Base-by-base conservation (phyloP, 2,797 vertebrate species). In the Coilia nasus region DNA sequence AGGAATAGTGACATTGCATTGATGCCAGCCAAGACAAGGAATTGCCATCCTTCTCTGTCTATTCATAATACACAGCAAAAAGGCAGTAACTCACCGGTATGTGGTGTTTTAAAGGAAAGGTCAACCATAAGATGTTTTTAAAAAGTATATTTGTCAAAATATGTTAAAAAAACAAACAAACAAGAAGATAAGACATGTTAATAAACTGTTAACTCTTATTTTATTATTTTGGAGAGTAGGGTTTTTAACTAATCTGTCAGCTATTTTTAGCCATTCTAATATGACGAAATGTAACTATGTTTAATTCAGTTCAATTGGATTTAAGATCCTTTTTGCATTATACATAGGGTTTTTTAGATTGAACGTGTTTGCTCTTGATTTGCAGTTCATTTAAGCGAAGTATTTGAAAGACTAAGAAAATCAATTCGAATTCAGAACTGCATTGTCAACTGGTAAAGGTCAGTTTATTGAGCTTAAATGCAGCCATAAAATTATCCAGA, bases 391-490 rank as follows among this genome's bases (percentile, higher is more conserved):
- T 71, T 71, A 15, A 71, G 64, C 6, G 12, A 15, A 15, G 14
- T 67, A 25, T 35, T 71, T 2, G 19, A 78, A 41, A 78, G 71
- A 21, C 35, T 35, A 5, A 7, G 17, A 64, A 78, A 78, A 78
- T 78, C 71, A 21, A 78, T 44, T 44, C 14, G 31, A 1, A 78
- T 78, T 35, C 28, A 71, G 67, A 9, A 78, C 71, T 78, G 17
- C 21, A 21, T 78, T 78, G 71, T 78, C 31, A 78, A 21, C 31
- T 78, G 6, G 15, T 17, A 78, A 78, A 41, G 31, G 19, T 78
- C 31, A 78, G 28, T 78, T 15, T 35, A 75, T 75, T 75, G 71
- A 21, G 21, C 35, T 17, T 78, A 78, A 78, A 78, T 78, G 71
- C 71, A 21, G 35, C 41, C 31, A 44, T 78, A 78, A 78, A 78